Evolutionary conservation across 1,140 invertebrate genomes (phyloP), one percentile per base, ranked within the genome.

Genomic region (Arion vulgaris): DNA sequence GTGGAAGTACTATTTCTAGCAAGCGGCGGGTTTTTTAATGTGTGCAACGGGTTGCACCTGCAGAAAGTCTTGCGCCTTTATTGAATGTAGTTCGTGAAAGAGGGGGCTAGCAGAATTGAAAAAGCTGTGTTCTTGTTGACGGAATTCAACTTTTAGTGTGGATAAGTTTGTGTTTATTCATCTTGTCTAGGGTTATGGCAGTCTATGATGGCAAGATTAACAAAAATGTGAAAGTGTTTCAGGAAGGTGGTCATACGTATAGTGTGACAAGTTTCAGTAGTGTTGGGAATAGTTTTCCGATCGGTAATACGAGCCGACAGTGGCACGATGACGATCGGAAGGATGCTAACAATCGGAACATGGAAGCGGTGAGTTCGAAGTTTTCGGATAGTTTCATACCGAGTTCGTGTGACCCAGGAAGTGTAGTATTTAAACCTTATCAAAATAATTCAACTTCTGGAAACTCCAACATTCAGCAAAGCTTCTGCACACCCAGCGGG

Each of bases 11-110:
- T 66, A 66, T 28, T 66, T 66, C 17, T 32, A 66, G 11, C 28
- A 23, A 66, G 11, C 32, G 28, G 32, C 5, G 17, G 28, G n/a
- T 66, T 66, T 32, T 7, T 17, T 32, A 32, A 5, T 9, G 62
- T 66, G 69, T 53, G 28, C 66, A 23, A 36, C 7, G 76, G 28
- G 53, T 78, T 66, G 76, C 76, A 78, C 76, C 76, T 78, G 76
- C 76, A 34, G 5, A 45, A 57, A 78, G 66, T 49, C 32, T 4
- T 78, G 7, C 76, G 76, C 76, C 51, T 15, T 19, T 53, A n/a
- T 78, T 38, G 34, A 78, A 57, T 66, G 76, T 78, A 66, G 76
- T 78, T 41, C 28, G n/a, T 34, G 76, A 23, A 34, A 62, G 15
- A 28, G 57, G 38, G 53, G 39, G 66, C 39, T 23, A 39, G 66